These are phyloP conservation scores for Drosophila engyochracea DNA, from an alignment of 2,888 invertebrate species.

Conservation along the genomic window DNA sequence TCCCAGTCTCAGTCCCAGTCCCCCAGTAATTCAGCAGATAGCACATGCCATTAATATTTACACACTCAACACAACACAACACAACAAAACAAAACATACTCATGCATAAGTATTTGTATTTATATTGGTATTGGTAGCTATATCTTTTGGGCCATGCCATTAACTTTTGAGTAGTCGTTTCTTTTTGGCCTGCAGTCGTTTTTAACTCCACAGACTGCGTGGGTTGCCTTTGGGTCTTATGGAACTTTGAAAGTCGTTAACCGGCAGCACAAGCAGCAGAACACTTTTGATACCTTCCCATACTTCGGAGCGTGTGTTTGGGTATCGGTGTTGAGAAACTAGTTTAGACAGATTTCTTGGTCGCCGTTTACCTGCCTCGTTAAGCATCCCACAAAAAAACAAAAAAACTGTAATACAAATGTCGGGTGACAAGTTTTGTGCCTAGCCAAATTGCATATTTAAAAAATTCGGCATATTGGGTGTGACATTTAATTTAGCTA, in stretches of 20 bases:
- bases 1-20: background rate
- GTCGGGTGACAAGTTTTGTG: slow-evolving; percentile 68
- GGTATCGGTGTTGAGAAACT: slow-evolving; percentile 68
- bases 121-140: slow-evolving; percentile 22
- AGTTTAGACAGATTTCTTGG: slow-evolving; percentile 69
- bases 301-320: slow-evolving; percentile 9
- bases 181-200: slow-evolving; percentile 49
- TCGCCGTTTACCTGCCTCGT: slow-evolving; percentile 56
- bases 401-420: slow-evolving; percentile 64
- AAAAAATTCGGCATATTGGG: slow-evolving; percentile 51
- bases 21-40: slow-evolving; percentile 36
- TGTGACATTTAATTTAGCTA: slow-evolving; percentile 68
- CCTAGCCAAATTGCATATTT: slow-evolving; percentile 59
- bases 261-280: slow-evolving; percentile 49
- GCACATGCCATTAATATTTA: slow-evolving; percentile 75
- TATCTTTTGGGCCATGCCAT: slow-evolving; percentile 69
- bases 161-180: slow-evolving; percentile 62
- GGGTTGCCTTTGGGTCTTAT: slow-evolving; percentile 56
- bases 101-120: slow-evolving; percentile 11
- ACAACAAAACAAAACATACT: slow-evolving; percentile 8
- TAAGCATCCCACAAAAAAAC: slow-evolving; percentile 49
- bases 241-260: slow-evolving; percentile 76
- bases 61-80: slow-evolving; percentile 28
- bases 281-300: slow-evolving; percentile 15
- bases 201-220: slow-evolving; percentile 54